A percentile compares a stretch with the other conserved stretches of the same genome.
phyloP scores from a whole-genome alignment of 2,888 invertebrate genomes.

The Acleris cristana region DNA sequence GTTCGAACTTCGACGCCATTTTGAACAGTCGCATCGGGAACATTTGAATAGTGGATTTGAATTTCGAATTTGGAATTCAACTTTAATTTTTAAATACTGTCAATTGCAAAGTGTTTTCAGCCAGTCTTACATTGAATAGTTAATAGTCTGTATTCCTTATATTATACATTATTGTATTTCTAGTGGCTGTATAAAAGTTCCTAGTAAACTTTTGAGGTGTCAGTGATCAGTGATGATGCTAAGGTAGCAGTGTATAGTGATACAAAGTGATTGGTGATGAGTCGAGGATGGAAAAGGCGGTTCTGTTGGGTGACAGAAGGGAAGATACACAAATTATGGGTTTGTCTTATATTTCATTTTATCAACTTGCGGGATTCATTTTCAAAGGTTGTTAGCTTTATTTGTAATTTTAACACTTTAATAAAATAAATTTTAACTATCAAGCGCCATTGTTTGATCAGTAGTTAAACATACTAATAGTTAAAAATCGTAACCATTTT shows the following conservation, averaged over 20 bases:
- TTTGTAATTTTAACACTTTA: background rate
- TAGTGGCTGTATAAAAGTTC: conserved; percentile 18
- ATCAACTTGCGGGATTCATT: background rate
- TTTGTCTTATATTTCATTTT: conserved; percentile 49
- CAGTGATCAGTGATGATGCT: conserved; percentile 26
- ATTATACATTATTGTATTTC: conserved; percentile 1
- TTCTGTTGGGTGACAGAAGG: conserved; percentile 67
- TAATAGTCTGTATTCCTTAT: background rate
- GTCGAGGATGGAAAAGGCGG: conserved; percentile 67
- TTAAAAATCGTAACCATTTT: no score
- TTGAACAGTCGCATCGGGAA: background rate
- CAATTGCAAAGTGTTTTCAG: background rate
- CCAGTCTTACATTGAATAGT: conserved; percentile 4
- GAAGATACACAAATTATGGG: conserved; percentile 68
- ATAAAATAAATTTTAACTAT: no score
- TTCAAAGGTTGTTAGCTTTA: background rate
- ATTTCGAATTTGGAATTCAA: background rate
- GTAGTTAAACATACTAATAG: no score
- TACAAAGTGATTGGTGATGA: conserved; percentile 56
- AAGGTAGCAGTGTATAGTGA: conserved; percentile 38
- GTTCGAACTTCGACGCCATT: background rate
- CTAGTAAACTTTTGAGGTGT: background rate
- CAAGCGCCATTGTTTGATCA: no score
- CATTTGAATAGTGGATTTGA: background rate
- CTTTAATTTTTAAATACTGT: background rate